Conservation (phyloP, 1,140 invertebrate genomes). For the Leptoteleia sp. region DNA sequence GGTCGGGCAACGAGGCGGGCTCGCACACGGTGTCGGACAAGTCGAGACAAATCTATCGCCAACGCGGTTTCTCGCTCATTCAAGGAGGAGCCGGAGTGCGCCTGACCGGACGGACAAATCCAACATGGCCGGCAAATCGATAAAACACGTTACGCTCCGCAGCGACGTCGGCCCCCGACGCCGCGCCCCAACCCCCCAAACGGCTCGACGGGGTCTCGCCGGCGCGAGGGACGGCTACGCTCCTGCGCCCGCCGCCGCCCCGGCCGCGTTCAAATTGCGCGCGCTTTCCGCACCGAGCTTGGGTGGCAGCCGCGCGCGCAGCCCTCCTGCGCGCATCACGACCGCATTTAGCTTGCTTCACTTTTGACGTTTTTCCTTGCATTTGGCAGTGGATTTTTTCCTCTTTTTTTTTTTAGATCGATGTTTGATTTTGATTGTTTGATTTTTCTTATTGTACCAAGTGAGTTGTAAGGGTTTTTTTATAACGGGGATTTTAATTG, state of each 20-base stretch:
- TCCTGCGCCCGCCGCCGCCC: slow-evolving; percentile 29
- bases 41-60: slow-evolving; percentile 74
- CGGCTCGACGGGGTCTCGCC: slow-evolving; percentile 29
- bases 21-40: slow-evolving; percentile 69
- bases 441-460: no score
- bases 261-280: slow-evolving; percentile 29
- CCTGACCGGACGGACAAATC: slow-evolving; percentile 73
- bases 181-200: slow-evolving; percentile 46
- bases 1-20: slow-evolving; percentile 62
- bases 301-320: no score
- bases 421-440: no score
- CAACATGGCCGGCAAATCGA: slow-evolving; percentile 78
- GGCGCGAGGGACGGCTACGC: slow-evolving; percentile 20
- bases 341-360: no score
- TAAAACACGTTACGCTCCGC: slow-evolving; percentile 78
- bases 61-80: slow-evolving; percentile 70
- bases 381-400: no score
- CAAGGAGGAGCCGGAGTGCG: slow-evolving; percentile 73
- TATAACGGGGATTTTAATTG: no score
- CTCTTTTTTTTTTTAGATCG: no score
- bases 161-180: slow-evolving; percentile 64
- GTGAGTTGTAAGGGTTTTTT: no score
- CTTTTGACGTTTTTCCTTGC: no score
- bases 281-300: no score
- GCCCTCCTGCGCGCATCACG: no score